Conservation (phyloP, 1,140 invertebrate species). For the Marisa cornuarietis region DNA sequence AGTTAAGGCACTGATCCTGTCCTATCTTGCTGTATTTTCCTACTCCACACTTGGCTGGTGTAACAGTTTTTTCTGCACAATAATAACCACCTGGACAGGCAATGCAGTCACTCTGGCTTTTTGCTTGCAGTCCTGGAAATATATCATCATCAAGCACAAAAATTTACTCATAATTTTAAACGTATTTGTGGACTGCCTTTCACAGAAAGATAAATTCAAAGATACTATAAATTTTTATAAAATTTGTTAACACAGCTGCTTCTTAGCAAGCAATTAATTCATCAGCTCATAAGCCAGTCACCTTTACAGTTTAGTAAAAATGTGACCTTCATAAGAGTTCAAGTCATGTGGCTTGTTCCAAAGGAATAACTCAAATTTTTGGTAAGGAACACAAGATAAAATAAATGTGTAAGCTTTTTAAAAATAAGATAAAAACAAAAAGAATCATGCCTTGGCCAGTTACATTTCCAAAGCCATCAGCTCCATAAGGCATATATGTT, state of each 20-base stretch:
- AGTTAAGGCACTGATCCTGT: constrained; percentile 47
- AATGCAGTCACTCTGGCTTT: constrained; percentile 56
- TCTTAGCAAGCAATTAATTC: too few relatives aligned
- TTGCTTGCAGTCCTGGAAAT: constrained; percentile 51
- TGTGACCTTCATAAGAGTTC: neutral
- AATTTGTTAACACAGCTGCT: too few relatives aligned
- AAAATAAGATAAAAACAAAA: neutral
- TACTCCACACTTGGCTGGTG: constrained; percentile 45
- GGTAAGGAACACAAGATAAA: neutral
- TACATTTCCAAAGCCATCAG: constrained; percentile 14
- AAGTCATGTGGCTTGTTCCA: too few relatives aligned
- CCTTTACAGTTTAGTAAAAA: neutral
- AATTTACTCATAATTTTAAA: too few relatives aligned
- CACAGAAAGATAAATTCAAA: too few relatives aligned
- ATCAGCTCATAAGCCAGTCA: too few relatives aligned
- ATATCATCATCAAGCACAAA: too few relatives aligned
- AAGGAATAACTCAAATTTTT: neutral
- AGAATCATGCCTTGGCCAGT: constrained; percentile 33
- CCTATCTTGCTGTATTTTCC: constrained; percentile 54
- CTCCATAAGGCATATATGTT: constrained; percentile 62
- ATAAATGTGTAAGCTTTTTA: neutral
- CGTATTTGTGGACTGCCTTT: too few relatives aligned
- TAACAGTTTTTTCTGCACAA: constrained; percentile 49
- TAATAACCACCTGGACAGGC: constrained; percentile 57
- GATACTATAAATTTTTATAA: too few relatives aligned